Evolutionary conservation across 2,888 invertebrate genomes (phyloP).

Genomic region (Drosophila koepferae): DNA sequence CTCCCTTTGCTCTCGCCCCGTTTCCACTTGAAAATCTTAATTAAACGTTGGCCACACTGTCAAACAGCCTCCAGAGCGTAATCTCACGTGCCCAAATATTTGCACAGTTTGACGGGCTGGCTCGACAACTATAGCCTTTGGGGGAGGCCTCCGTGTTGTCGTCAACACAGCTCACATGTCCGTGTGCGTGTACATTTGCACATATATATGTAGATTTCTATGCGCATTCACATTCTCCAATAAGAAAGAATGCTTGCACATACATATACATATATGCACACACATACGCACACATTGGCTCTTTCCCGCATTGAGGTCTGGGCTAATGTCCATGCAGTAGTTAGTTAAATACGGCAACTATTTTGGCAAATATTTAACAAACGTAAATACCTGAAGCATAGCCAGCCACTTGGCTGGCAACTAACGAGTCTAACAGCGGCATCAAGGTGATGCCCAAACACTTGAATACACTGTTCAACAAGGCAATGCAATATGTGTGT

Average conservation of each 20-base stretch:
- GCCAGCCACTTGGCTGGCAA: constrained; percentile 25
- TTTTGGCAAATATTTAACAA: constrained; percentile 62
- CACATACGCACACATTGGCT: neutral
- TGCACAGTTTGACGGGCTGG: constrained; percentile 59
- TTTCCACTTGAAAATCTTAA: constrained; percentile 40
- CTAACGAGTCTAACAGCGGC: constrained; percentile 6
- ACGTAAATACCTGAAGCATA: constrained; percentile 42
- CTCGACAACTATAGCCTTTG: constrained; percentile 14
- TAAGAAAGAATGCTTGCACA: constrained; percentile 1
- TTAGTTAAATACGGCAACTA: constrained; percentile 55
- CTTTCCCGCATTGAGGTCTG: constrained; percentile 9
- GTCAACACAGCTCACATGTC: constrained; percentile 26
- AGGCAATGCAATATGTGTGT: neutral
- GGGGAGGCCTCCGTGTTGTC: constrained; percentile 31
- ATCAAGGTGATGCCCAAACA: constrained; percentile 51
- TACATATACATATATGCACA: neutral
- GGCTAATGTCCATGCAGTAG: constrained; percentile 52
- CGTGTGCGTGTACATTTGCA: neutral
- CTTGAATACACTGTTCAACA: constrained; percentile 47
- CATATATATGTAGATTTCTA: neutral
- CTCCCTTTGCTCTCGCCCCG: neutral
- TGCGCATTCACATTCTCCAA: constrained; percentile 16
- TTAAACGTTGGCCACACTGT: constrained; percentile 44
- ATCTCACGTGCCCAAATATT: constrained; percentile 64
- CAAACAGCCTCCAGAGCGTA: constrained; percentile 39